Evolutionary conservation across 1,140 invertebrate genomes (phyloP), one percentile per base, ranked within the genome.

Genomic region (Oryctes rhinoceros): DNA sequence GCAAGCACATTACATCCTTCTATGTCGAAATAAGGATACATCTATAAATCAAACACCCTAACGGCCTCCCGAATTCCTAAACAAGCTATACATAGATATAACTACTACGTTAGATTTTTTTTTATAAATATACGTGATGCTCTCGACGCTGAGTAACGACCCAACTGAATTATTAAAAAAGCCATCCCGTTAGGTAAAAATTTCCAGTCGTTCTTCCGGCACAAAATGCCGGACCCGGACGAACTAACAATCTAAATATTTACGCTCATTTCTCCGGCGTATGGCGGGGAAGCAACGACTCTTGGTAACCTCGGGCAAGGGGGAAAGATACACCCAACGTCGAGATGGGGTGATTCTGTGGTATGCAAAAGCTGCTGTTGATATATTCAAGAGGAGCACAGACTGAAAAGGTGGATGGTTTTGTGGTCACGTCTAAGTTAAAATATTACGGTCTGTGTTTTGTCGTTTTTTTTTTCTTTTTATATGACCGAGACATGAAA

Each of bases 111-210:
- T n/a, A 2, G 15, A 6, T 18, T 18, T 59, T 15, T 15, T 53
- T 7, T 2, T 59, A 4, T 59, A 59, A 13, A 18, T 53, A 13
- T 59, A 59, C 53, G 18, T 13, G n/a, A 59, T 18, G 15, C 53
- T 18, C 5, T 59, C 2, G 15, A 5, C 5, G 39, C 15, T 59
- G 53, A 59, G 15, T 18, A 59, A 59, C 53, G 53, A 18, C 15
- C 53, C 10, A 15, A 18, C 15, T 59, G 53, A 59, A 59, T 59
- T 59, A 59, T 59, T 59, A 59, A 59, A 59, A 59, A 59, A 59
- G 53, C 53, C 53, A 59, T 59, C 53, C 53, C 53, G 53, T 59
- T 59, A 59, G 53, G 53, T 59, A 59, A 59, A 59, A 59, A 59
- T 59, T 18, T n/a, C 53, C 18, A 59, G 53, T 59, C 53, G 13